phyloP scores from a whole-genome alignment of 2,113 vertebrate species.

The Cynopterus brachyotis region DNA sequence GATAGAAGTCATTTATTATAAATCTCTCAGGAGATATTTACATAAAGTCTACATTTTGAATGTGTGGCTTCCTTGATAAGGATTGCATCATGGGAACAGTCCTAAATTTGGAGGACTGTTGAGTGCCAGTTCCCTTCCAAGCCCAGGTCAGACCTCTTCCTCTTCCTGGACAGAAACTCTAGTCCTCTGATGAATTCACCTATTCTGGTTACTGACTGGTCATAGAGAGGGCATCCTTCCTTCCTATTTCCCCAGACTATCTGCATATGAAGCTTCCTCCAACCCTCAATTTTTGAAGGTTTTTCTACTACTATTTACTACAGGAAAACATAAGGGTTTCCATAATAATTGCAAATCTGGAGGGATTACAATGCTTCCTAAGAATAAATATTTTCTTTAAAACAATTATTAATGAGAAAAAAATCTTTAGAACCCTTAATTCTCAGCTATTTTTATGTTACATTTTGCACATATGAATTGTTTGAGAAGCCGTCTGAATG shows the following conservation, averaged over 20 bases:
- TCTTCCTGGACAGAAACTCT: not conserved
- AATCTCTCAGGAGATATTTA: not conserved
- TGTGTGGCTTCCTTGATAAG: not conserved
- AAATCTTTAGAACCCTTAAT: not conserved
- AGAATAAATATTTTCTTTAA: not conserved
- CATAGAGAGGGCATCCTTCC: accelerated
- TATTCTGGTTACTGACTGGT: not conserved
- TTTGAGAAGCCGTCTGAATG: not conserved
- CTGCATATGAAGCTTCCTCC: not conserved
- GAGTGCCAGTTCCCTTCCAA: not conserved
- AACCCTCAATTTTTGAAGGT: not conserved
- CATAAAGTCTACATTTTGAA: not conserved
- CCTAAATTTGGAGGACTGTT: not conserved
- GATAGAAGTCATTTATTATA: not conserved
- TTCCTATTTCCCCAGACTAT: not conserved
- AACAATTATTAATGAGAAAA: not conserved
- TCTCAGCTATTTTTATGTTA: not conserved
- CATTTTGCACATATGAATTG: not conserved
- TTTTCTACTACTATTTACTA: not conserved
- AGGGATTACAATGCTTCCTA: not conserved
- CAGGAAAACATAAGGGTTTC: not conserved
- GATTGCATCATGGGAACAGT: not conserved
- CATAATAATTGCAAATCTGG: not conserved
- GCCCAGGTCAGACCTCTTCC: not conserved
- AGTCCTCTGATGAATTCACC: not conserved